Evolutionary conservation across 2,797 vertebrate genomes (phyloP).

Genomic region (Chlorospingus flavigularis): DNA sequence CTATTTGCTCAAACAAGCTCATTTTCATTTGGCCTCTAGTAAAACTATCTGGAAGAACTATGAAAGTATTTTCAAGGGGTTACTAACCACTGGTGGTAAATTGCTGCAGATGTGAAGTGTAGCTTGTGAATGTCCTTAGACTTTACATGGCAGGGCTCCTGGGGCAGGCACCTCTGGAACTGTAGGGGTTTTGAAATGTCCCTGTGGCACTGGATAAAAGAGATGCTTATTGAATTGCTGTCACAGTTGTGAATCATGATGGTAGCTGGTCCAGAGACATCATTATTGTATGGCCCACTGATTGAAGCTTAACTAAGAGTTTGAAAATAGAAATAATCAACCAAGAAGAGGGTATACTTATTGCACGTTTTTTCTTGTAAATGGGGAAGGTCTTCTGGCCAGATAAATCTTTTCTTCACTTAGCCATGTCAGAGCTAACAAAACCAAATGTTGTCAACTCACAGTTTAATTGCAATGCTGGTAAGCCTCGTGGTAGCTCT

Average conservation of each 20-base stretch:
- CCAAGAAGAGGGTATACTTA: background rate
- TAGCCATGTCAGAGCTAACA: background rate
- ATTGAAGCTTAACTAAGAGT: background rate
- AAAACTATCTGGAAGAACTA: background rate
- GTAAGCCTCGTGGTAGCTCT: background rate
- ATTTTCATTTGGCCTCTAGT: background rate
- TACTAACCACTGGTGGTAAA: background rate
- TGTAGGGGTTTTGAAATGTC: background rate
- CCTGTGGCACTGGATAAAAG: background rate
- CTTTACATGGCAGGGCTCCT: background rate
- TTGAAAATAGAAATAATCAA: background rate
- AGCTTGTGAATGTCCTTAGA: background rate
- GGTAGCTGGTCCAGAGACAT: background rate
- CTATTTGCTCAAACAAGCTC: background rate
- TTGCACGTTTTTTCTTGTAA: background rate
- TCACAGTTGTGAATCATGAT: background rate
- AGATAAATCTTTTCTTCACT: background rate
- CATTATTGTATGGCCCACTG: background rate
- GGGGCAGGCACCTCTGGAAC: background rate
- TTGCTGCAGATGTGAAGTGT: background rate
- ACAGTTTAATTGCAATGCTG: background rate
- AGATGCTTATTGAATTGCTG: background rate
- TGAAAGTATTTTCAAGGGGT: background rate
- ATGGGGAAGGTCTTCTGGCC: background rate
- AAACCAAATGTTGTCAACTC: background rate